A percentile compares a stretch with the other conserved stretches of the same genome.
Evolutionary conservation across 2,113 vertebrate genomes (phyloP).

Genomic region (Crypturellus undulatus): DNA sequence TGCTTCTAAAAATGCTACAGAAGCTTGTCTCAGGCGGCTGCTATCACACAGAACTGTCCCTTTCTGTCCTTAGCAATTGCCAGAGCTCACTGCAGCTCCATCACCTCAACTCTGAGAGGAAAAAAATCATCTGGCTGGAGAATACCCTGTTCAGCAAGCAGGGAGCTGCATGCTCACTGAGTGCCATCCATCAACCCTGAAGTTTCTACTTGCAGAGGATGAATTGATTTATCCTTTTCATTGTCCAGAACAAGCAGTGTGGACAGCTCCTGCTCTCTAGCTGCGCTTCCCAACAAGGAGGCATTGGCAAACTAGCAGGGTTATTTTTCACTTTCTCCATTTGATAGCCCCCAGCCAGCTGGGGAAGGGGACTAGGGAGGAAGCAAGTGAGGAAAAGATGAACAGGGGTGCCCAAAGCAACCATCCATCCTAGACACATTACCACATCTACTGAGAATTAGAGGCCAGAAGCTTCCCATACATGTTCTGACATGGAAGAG

Average conservation of each 20-base stretch:
- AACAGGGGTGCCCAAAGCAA: neutral
- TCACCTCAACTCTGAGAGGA: neutral
- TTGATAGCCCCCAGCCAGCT: neutral
- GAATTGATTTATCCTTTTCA: constrained; percentile 29
- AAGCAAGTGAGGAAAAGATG: neutral
- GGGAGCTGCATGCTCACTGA: neutral
- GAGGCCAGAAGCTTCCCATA: neutral
- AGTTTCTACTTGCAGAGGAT: neutral
- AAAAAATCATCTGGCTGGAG: neutral
- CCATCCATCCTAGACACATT: neutral
- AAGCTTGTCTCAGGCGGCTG: neutral
- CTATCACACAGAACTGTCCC: neutral
- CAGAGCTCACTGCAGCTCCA: neutral
- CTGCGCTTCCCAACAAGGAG: neutral
- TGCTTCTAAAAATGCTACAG: neutral
- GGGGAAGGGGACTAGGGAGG: neutral
- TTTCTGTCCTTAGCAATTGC: neutral
- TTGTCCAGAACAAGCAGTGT: neutral
- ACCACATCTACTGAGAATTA: neutral
- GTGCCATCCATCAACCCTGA: neutral
- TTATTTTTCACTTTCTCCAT: neutral
- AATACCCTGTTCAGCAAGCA: neutral
- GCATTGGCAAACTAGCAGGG: neutral
- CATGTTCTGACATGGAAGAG: neutral
- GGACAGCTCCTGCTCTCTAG: neutral